phyloP scores from a whole-genome alignment of 2,113 vertebrate genomes.

The Odocoileus hemionus region DNA sequence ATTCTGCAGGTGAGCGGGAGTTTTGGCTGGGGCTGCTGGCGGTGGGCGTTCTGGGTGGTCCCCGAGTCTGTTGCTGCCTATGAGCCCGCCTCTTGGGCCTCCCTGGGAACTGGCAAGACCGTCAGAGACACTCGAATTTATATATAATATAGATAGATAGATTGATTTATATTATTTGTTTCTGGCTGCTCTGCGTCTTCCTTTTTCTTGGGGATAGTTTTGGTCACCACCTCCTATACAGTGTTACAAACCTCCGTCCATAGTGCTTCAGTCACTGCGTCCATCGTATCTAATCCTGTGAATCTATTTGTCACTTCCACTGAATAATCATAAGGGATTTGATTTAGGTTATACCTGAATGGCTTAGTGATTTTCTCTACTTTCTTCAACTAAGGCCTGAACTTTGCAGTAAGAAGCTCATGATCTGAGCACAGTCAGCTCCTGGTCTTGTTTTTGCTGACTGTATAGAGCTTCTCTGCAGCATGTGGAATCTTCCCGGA shows the following conservation, averaged over 20 bases:
- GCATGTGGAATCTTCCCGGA: neutral
- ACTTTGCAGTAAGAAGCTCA: neutral
- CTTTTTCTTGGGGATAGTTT: neutral
- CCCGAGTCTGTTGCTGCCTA: neutral
- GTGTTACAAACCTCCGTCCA: neutral
- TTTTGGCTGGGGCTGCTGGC: neutral
- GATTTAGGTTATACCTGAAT: neutral
- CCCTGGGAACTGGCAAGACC: neutral
- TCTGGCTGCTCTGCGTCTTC: neutral
- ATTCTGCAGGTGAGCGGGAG: conserved; percentile 87
- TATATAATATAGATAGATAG: neutral
- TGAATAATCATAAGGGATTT: neutral
- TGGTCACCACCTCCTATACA: neutral
- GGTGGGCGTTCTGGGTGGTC: fast-evolving
- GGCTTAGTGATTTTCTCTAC: neutral
- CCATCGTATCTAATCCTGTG: neutral
- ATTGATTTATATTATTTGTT: neutral
- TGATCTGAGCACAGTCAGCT: neutral
- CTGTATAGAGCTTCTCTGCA: neutral
- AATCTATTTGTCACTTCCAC: neutral
- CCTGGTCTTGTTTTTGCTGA: neutral
- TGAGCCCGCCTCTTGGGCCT: neutral
- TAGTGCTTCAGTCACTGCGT: neutral
- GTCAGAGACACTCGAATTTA: neutral
- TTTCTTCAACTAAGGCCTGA: neutral